phyloP scores from a whole-genome alignment of 2,113 vertebrate genomes.

The Marmota flaviventris region DNA sequence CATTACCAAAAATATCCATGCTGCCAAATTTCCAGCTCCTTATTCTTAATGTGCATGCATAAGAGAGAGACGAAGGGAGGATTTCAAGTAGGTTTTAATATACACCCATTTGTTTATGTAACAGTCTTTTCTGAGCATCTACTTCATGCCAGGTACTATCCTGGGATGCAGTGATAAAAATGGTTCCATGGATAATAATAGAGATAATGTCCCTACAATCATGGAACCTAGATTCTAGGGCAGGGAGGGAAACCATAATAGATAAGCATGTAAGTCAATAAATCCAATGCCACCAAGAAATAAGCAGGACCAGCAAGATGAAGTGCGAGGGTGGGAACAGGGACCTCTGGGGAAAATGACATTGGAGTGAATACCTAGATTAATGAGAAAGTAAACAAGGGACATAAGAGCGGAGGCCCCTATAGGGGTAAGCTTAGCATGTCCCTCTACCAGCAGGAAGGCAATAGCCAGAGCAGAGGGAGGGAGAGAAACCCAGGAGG shows the following conservation, averaged over 20 bases:
- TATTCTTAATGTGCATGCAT: background rate
- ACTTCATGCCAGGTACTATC: background rate
- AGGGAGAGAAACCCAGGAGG: too few species aligned
- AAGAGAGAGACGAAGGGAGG: background rate
- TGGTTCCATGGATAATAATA: accelerated
- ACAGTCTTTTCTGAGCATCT: background rate
- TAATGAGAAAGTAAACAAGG: background rate
- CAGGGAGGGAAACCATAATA: background rate
- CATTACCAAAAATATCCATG: background rate
- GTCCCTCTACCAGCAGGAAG: background rate
- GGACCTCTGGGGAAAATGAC: background rate
- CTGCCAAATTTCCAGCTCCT: background rate
- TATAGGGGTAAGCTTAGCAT: background rate
- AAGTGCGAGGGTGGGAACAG: background rate
- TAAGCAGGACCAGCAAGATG: background rate
- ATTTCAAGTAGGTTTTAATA: background rate
- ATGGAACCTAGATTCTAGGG: background rate
- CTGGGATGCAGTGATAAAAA: background rate
- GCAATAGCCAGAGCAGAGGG: background rate
- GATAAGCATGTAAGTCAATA: background rate
- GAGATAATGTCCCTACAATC: background rate
- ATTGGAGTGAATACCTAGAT: background rate
- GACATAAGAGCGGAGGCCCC: background rate
- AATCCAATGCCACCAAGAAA: background rate
- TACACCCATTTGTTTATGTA: background rate